These are phyloP conservation scores for Dusona sp. DNA, from an alignment of 2,888 invertebrate species.

Conservation along the genomic window DNA sequence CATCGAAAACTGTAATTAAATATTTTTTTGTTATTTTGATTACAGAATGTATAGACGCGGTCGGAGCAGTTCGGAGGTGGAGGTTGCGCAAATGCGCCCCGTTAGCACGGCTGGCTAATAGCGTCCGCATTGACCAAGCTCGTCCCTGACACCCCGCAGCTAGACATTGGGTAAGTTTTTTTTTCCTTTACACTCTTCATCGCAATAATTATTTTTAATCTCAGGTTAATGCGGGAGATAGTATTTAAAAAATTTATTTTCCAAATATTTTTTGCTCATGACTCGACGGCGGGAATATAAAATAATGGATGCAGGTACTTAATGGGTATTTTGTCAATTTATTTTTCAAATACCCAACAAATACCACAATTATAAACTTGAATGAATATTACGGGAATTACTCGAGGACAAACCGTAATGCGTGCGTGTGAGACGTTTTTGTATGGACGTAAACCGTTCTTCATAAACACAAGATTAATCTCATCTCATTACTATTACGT, in stretches of 20 bases:
- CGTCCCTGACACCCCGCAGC: conserved; percentile 82
- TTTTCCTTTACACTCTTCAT: not conserved
- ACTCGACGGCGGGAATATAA: not conserved
- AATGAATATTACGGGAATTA: not conserved
- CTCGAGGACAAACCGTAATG: not conserved
- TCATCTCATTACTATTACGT: conserved; percentile 18
- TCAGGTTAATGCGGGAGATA: not conserved
- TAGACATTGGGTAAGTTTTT: conserved; percentile 78
- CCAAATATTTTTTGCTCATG: not conserved
- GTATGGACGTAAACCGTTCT: not conserved
- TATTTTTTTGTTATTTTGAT: conserved; percentile 40
- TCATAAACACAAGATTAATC: not conserved
- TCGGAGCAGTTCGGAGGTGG: conserved; percentile 81
- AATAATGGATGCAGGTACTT: not conserved
- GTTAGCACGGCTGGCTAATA: conserved; percentile 83
- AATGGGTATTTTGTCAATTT: not conserved
- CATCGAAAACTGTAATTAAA: not conserved
- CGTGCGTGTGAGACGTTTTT: not conserved
- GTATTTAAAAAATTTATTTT: not conserved
- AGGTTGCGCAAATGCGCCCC: conserved; percentile 83
- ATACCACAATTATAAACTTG: not conserved
- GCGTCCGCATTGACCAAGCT: conserved; percentile 76
- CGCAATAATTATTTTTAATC: not conserved
- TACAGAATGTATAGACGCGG: conserved; percentile 82
- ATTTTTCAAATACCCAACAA: not conserved